A percentile compares a stretch with the other conserved stretches of the same genome.
phyloP scores from a whole-genome alignment of 2,888 invertebrate genomes.

The Mellilla xanthometata region DNA sequence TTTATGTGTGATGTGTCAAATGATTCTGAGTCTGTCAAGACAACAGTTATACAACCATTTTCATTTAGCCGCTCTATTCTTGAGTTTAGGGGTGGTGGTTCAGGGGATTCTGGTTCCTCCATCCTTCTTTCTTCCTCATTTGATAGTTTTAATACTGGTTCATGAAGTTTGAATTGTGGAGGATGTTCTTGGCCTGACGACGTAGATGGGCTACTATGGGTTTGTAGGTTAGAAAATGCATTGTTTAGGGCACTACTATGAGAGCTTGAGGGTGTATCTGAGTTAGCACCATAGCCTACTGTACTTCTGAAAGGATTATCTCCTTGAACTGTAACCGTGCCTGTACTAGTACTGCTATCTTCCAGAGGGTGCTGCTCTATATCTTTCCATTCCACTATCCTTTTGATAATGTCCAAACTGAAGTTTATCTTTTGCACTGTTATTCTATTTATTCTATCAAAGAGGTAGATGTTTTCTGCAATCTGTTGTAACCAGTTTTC shows the following conservation, averaged over 20 bases:
- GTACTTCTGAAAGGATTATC: slow-evolving; percentile 72
- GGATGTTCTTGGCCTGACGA: slow-evolving; percentile 53
- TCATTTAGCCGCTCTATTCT: slow-evolving; percentile 72
- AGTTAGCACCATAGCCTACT: slow-evolving; percentile 54
- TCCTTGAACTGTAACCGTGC: slow-evolving; percentile 65
- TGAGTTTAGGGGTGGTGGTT: slow-evolving; percentile 54
- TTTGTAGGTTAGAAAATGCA: slow-evolving; percentile 76
- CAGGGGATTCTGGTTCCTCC: slow-evolving; percentile 57
- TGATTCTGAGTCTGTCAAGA: slow-evolving; percentile 90
- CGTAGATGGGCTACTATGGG: slow-evolving; percentile 61
- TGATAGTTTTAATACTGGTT: slow-evolving; percentile 67
- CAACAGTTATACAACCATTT: slow-evolving; percentile 82
- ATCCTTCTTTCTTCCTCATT: slow-evolving; percentile 46
- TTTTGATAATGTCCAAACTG: slow-evolving; percentile 91
- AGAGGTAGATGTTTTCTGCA: slow-evolving; percentile 86
- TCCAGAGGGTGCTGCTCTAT: slow-evolving; percentile 90
- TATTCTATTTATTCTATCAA: slow-evolving; percentile 85
- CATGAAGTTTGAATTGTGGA: slow-evolving; percentile 60
- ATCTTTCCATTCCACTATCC: slow-evolving; percentile 95
- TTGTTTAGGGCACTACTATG: slow-evolving; percentile 63
- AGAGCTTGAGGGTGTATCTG: slow-evolving; percentile 55
- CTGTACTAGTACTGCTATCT: slow-evolving; percentile 80
- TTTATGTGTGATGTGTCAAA: slow-evolving; percentile 94
- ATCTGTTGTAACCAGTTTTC: slow-evolving; percentile 91
- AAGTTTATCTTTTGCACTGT: slow-evolving; percentile 91